A percentile compares a stretch with the other conserved stretches of the same genome.
These are phyloP conservation scores for Andrena flavipes DNA, from an alignment of 2,888 invertebrate species.

Conservation along the genomic window DNA sequence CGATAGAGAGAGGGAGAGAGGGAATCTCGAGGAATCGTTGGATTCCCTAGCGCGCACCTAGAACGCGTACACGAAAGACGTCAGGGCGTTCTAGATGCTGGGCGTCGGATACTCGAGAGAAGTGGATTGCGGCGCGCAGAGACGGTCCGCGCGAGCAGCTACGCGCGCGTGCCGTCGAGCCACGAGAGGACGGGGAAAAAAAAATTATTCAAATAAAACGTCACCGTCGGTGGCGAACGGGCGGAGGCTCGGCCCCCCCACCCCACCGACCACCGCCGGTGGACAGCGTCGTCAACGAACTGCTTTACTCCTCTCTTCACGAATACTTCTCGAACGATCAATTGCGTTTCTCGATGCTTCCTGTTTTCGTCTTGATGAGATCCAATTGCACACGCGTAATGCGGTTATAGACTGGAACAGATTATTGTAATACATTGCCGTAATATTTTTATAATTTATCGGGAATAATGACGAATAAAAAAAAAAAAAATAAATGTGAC, in stretches of 20 bases:
- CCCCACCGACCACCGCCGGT: background rate
- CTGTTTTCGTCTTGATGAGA: constrained; percentile 61
- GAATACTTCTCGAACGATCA: constrained; percentile 26
- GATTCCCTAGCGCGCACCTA: constrained; percentile 15
- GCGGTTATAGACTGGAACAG: constrained; percentile 69
- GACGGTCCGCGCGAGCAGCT: background rate
- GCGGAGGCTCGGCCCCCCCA: background rate
- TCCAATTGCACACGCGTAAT: constrained; percentile 59
- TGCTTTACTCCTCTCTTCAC: constrained; percentile 49
- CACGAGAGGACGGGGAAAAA: constrained; percentile 20
- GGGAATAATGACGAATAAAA: constrained; percentile 42
- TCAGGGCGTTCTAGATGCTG: constrained; percentile 23
- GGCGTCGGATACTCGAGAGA: constrained; percentile 50
- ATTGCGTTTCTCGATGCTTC: constrained; percentile 65
- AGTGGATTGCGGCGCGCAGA: constrained; percentile 53
- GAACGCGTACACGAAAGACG: constrained; percentile 23
- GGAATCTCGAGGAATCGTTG: constrained; percentile 46
- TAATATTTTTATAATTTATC: constrained; percentile 73
- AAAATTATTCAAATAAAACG: constrained; percentile 25
- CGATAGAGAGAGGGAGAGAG: constrained; percentile 7
- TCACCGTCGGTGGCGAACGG: constrained; percentile 20
- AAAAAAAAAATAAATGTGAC: background rate
- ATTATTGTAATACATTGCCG: constrained; percentile 67
- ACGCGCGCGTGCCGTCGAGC: too few species aligned
- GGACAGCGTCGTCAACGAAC: constrained; percentile 45